Base-by-base conservation (phyloP, 2,113 vertebrate species). In the Calyptomena viridis region DNA sequence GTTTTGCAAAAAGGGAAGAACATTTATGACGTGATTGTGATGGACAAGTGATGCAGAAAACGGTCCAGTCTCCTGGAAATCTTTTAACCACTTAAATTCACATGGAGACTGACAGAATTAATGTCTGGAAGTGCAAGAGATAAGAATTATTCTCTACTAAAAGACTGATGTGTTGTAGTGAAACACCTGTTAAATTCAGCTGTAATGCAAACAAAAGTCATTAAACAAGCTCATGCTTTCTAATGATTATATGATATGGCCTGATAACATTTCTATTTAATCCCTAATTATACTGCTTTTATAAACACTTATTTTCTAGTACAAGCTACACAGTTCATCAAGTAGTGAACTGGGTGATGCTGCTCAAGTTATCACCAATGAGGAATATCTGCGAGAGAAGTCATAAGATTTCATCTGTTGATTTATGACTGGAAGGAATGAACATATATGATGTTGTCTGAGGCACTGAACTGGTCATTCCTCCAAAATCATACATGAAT, bases 81-180 rank as follows among this genome's bases (percentile, higher is more conserved):
- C 30, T 55, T 93, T 72, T 73, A 95, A 89, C 69, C 83, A 91
- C 46, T 56, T 92, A 80, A 81, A 80, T 72, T 93, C 93, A 88
- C 93, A 71, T 50, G 67, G 81, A 92, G 90, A 96, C 94, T 94
- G 90, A 90, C 62, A 94, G 96, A 94, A 30, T 35, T 85, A 33
- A 62, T 95, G 89, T 84, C 96, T 92, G 91, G 46, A 66, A 81
- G 28, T 63, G 63, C 84, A 97, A 95, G 74, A 85, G 88, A 87
- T 37, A 58, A 53, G 24, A 77, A 73, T 63, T 74, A 93, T 87
- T 90, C 64, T 94, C 84, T 94, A 91, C 49, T 56, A 87, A 52
- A 77, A 71, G 58, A 35, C 64, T 31, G 71, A 53, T 47, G 12
- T 39, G 6, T 33, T 47, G 30, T 19, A 84, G 60, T n/a, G 47